Percentiles rank a stretch among this genome's conserved stretches.
Conservation (phyloP, 2,113 vertebrate genomes). For the Piprites chloris region DNA sequence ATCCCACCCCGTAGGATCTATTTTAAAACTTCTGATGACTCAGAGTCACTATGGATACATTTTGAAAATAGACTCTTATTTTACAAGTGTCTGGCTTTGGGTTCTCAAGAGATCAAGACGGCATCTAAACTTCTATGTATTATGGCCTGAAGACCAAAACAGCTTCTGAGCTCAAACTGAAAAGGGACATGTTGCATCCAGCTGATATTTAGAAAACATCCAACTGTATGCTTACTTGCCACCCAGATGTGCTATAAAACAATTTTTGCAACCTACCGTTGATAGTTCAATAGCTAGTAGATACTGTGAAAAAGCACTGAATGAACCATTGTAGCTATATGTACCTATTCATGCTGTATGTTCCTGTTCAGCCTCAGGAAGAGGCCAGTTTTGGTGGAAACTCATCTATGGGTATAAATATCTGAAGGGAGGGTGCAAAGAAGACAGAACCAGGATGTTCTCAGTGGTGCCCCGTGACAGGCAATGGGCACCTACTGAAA, state of each 20-base stretch:
- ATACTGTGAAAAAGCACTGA: not conserved
- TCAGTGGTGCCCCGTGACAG: not conserved
- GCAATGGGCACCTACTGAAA: not conserved
- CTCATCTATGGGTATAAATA: not conserved
- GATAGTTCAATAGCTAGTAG: not conserved
- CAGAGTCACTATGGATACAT: not conserved
- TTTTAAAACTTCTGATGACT: not conserved
- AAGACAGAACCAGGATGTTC: not conserved
- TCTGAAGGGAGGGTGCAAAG: not conserved
- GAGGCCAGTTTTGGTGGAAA: rapidly evolving
- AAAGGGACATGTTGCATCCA: not conserved
- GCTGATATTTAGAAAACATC: not conserved
- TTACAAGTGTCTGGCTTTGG: not conserved
- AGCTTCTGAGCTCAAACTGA: not conserved
- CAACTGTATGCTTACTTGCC: not conserved
- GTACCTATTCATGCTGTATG: not conserved
- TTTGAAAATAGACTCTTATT: not conserved
- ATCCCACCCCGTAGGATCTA: not conserved
- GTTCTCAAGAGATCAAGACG: not conserved
- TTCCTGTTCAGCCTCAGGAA: not conserved
- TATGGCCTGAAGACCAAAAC: not conserved
- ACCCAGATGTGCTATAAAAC: not conserved
- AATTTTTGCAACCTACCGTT: not conserved
- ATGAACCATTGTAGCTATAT: not conserved
- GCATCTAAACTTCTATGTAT: not conserved